Evolutionary conservation across 1,140 invertebrate genomes (phyloP), one percentile per base, ranked within the genome.

Genomic region (Bombus fervidus): DNA sequence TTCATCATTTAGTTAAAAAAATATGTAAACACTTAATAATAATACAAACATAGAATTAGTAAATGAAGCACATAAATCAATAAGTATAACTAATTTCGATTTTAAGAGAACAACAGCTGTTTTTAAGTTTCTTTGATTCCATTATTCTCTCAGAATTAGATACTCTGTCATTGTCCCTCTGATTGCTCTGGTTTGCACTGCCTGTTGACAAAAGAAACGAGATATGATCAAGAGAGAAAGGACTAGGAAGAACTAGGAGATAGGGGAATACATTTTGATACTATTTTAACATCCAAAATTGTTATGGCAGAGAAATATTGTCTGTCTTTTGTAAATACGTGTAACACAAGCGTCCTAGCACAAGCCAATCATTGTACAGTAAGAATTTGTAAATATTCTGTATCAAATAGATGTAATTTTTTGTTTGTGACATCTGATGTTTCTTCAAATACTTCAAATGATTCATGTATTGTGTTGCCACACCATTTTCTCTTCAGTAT

Each of bases 111-210:
- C 2, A 73, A 39, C 3, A 80, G 28, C 39, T 62, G 37, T 75
- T n/a, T 71, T 64, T 1, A 39, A 82, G 82, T 91, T 92, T 89
- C 81, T 90, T 87, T 89, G 88, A 90, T 90, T 47, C 76, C n/a
- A 41, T 69, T 71, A 43, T 39, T 43, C 18, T 47, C 53, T 5
- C 71, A 34, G 18, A 39, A 57, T 37, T 2, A 2, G 10, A 47
- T 31, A 31, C 37, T 79, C 18, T 12, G 18, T 25, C 15, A 6
- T 22, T 22, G 18, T 34, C 59, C n/a, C 64, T 25, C 57, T 37
- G 15, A 39, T 43, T 66, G 43, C 37, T 25, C 37, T 22, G 12
- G n/a, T 62, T 59, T 71, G 2, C 12, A 13, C n/a, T 80, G 75
- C 75, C 89, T 90, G 89, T 72, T 69, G 72, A 78, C 85, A 83